Evolutionary conservation across 1,140 invertebrate species (phyloP).

Genomic region (Drosophila seguyi): DNA sequence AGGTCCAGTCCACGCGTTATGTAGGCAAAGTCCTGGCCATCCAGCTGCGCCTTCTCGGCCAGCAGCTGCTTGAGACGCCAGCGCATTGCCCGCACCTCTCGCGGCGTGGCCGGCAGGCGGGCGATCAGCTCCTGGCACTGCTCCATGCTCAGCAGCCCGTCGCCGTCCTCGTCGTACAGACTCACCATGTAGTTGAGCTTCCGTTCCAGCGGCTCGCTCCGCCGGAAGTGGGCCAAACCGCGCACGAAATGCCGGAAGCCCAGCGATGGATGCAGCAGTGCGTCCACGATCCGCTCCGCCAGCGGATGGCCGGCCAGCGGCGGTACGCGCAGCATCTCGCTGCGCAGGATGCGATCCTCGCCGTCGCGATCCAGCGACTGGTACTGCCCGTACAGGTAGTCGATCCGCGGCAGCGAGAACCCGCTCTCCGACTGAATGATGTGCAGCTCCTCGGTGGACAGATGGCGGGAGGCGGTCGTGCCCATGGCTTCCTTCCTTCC

Average conservation of each 20-base stretch:
- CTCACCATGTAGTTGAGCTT: constrained; percentile 30
- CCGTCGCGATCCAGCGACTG: constrained; percentile 36
- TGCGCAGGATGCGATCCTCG: constrained; percentile 37
- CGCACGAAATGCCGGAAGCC: constrained; percentile 46
- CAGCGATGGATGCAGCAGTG: constrained; percentile 36
- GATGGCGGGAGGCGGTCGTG: constrained; percentile 25
- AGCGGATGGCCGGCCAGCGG: constrained; percentile 47
- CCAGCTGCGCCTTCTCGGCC: constrained; percentile 24
- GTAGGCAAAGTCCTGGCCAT: constrained; percentile 42
- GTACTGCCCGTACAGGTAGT: constrained; percentile 54
- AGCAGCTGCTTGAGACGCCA: constrained; percentile 43
- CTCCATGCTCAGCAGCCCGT: constrained; percentile 37
- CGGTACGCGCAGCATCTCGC: constrained; percentile 37
- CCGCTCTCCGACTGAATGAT: constrained; percentile 43
- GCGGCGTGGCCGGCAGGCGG: constrained; percentile 32
- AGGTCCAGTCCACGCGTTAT: constrained; percentile 55
- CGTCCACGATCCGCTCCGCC: constrained; percentile 37
- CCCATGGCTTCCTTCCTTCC: constrained; percentile 46
- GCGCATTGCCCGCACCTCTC: constrained; percentile 38
- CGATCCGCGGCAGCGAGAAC: constrained; percentile 38
- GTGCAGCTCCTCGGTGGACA: constrained; percentile 31
- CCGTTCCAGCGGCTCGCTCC: constrained; percentile 20
- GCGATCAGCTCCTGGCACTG: constrained; percentile 39
- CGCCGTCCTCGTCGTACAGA: constrained; percentile 49
- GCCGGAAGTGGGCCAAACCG: constrained; percentile 37